A percentile compares a stretch with the other conserved stretches of the same genome.
phyloP scores from a whole-genome alignment of 2,888 invertebrate genomes.

The Pristionchus exspectatus region DNA sequence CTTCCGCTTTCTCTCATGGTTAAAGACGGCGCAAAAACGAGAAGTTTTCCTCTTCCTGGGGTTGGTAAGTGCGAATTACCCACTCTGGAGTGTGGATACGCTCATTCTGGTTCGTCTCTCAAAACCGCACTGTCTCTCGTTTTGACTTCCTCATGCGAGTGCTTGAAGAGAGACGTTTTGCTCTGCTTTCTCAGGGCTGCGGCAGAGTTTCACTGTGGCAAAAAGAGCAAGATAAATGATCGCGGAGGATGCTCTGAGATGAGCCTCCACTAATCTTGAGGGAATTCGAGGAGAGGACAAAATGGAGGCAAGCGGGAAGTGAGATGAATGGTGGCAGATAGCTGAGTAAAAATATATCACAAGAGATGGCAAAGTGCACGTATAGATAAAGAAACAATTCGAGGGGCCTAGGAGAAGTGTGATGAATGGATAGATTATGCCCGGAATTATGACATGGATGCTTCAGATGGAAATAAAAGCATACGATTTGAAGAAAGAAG shows the following conservation, averaged over 20 bases:
- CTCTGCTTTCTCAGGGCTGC: not conserved
- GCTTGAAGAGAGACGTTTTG: no score
- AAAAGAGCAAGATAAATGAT: not conserved
- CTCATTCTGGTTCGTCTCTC: not conserved
- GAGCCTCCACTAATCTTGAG: not conserved
- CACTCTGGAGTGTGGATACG: not conserved
- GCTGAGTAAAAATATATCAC: no score
- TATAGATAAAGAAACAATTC: no score
- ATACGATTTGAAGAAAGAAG: not conserved
- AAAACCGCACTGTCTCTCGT: no score
- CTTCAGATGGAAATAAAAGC: not conserved
- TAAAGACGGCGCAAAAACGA: not conserved
- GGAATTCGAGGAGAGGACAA: not conserved
- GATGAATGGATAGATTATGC: no score
- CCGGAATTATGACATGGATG: no score
- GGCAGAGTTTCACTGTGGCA: not conserved
- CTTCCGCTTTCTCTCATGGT: not conserved
- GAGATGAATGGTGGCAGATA: conserved; percentile 6
- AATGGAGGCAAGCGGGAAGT: not conserved
- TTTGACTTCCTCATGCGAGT: no score
- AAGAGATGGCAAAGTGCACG: no score
- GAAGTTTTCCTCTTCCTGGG: no score
- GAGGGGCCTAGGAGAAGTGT: no score
- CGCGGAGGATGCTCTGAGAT: not conserved
- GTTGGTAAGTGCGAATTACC: not conserved